phyloP scores from a whole-genome alignment of 2,113 vertebrate species.

The Triplophysa dalaica region DNA sequence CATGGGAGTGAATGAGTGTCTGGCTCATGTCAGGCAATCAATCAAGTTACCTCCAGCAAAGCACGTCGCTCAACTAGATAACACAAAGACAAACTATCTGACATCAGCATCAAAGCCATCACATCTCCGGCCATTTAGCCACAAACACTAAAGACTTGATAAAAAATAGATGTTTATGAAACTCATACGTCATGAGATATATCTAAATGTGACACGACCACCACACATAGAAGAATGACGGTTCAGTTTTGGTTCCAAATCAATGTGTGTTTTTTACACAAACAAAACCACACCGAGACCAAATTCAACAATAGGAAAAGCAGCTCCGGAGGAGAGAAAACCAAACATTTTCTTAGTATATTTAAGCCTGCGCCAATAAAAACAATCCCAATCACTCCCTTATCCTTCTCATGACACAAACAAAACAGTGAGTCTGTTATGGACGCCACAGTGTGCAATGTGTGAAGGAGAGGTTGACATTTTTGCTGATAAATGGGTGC shows the following conservation, averaged over 20 bases:
- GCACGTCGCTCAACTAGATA: conserved; percentile 4
- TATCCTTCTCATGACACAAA: not conserved
- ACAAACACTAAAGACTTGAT: not conserved
- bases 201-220: not conserved
- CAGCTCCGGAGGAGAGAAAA: not conserved
- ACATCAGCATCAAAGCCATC: conserved; percentile 7
- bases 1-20: conserved; percentile 40
- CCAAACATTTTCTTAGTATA: conserved; percentile 23
- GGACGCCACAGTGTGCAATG: not conserved
- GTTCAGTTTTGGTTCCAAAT: not conserved
- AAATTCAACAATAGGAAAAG: conserved; percentile 34
- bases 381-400: not conserved
- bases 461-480: too few species aligned
- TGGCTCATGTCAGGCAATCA: conserved; percentile 42
- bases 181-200: not conserved
- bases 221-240: not conserved
- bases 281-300: not conserved
- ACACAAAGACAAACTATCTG: conserved; percentile 2
- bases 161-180: not conserved
- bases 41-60: conserved; percentile 22
- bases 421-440: not conserved
- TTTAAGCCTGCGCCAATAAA: not conserved
- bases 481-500: too few species aligned
- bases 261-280: not conserved
- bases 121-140: not conserved